Evolutionary conservation across 2,113 vertebrate species (phyloP), one percentile per base, ranked within the genome.

Genomic region (Physeter macrocephalus): DNA sequence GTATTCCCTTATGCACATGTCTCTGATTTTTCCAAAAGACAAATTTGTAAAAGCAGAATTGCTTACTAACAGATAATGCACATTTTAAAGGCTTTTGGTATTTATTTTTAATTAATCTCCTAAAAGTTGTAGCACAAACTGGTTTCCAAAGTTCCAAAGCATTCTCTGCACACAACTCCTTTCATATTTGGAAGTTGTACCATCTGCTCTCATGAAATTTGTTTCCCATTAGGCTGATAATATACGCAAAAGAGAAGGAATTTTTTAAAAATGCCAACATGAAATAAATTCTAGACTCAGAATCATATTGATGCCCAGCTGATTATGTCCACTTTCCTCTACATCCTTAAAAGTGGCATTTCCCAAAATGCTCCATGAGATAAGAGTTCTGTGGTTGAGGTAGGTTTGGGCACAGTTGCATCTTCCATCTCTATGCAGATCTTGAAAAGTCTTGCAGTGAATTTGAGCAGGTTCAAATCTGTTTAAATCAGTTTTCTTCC

Each of bases 11-110:
- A 57, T 61, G 52, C 34, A 83, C 11, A 54, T 64, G 66, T 84
- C 36, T 62, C 59, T 92, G 66, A 85, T 95, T 46, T 94, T 89
- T 93, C 92, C 31, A 72, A 93, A 94, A 67, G 41, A 93, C 75
- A 94, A 52, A 90, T 84, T 67, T 94, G 8, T 93, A 81, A 75
- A 92, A 64, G 27, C 89, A 46, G 41, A 92, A 96, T 81, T 90
- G 25, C 36, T 96, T 90, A 52, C 52, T 54, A 74, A 97, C 74
- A 96, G 41, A 90, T 62, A 89, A 90, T 46, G 27, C 2, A 27
- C 15, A 54, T 61, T 77, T 97, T 86, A 27, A 90, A 93, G 49
- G 39, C 78, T 81, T 77, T 95, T 86, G 46, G 20, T 64, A 36
- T 39, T 59, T 92, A 39, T 94, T 96, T 67, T 90, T 95, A 90